These are phyloP conservation scores for Thecophora atra DNA, from an alignment of 2,888 invertebrate species.

Conservation along the genomic window DNA sequence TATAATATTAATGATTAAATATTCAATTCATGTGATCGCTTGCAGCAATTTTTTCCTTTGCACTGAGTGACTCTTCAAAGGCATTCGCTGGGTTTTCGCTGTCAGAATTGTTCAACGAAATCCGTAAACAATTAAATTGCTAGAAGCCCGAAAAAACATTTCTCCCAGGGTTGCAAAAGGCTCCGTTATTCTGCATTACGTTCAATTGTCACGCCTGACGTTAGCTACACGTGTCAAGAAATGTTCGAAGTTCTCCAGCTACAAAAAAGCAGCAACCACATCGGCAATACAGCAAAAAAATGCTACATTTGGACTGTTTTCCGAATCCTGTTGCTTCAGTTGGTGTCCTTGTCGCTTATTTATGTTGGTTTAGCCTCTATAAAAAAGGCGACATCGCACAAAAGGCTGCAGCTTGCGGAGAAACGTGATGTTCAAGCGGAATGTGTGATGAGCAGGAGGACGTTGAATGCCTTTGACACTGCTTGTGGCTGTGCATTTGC, in stretches of 20 bases:
- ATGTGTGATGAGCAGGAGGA: neutral
- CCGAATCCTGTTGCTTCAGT: slow-evolving; percentile 29
- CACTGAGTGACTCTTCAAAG: too few relatives aligned
- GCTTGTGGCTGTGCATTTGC: neutral
- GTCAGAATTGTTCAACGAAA: neutral
- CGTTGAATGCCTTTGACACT: too few relatives aligned
- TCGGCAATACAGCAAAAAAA: neutral
- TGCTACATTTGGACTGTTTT: slow-evolving; percentile 7
- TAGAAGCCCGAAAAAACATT: neutral
- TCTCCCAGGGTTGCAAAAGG: slow-evolving; percentile 15
- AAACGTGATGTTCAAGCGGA: neutral
- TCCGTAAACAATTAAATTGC: neutral
- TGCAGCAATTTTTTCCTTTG: too few relatives aligned
- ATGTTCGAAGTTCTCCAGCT: slow-evolving; percentile 2
- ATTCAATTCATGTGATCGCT: too few relatives aligned
- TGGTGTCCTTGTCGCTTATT: slow-evolving; percentile 28
- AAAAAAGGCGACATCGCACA: neutral
- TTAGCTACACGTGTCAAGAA: slow-evolving; percentile 27
- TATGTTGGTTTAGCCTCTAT: neutral
- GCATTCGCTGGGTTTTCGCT: too few relatives aligned
- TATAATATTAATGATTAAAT: too few relatives aligned
- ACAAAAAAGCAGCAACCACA: neutral
- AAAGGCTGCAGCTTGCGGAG: neutral
- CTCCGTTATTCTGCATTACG: neutral
- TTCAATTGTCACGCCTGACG: slow-evolving; percentile 21